phyloP scores from a whole-genome alignment of 2,888 invertebrate species.

The Steinernema scapterisci region DNA sequence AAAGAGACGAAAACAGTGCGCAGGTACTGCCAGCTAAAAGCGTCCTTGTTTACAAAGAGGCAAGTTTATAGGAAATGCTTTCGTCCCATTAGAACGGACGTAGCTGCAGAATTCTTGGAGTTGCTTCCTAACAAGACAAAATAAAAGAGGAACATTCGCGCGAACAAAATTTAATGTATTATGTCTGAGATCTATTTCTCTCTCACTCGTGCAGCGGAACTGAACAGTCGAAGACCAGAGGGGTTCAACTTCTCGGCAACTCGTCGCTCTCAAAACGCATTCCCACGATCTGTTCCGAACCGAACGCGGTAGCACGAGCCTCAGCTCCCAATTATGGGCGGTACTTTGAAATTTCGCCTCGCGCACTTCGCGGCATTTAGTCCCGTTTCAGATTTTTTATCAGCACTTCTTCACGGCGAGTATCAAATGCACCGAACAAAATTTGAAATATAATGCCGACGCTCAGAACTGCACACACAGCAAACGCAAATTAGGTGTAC shows the following conservation, averaged over 20 bases:
- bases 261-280: background rate
- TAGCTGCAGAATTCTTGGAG: too few species aligned
- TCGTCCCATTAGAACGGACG: too few species aligned
- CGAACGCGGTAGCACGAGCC: background rate
- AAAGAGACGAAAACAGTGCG: background rate
- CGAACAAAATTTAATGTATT: too few species aligned
- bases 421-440: background rate
- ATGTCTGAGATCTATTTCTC: too few species aligned
- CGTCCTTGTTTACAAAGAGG: background rate
- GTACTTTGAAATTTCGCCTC: background rate
- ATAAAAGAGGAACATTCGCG: too few species aligned
- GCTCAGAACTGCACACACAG: background rate
- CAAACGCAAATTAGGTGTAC: background rate
- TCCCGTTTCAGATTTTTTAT: background rate
- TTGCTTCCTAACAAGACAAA: too few species aligned
- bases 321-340: constrained; percentile 27
- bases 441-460: background rate
- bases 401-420: background rate
- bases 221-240: too few species aligned
- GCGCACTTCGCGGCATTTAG: background rate
- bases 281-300: background rate
- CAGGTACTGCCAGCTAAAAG: background rate
- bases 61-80: too few species aligned
- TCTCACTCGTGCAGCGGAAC: too few species aligned
- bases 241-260: too few species aligned